Conservation (phyloP, 2,113 vertebrate species). For the Oostethus manadensis region DNA sequence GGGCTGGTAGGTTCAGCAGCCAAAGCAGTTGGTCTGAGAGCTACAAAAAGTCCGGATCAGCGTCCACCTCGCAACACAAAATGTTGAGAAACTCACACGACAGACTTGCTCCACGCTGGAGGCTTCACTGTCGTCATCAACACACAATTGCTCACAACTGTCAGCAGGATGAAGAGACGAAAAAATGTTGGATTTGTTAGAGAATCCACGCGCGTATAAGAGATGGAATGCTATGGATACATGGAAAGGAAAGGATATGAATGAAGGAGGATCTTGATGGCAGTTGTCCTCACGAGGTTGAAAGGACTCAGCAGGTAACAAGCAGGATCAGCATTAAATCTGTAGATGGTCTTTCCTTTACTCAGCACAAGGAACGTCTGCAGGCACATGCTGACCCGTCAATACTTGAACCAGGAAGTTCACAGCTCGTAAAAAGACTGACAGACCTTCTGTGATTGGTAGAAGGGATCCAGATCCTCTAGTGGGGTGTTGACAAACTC, state of each 20-base stretch:
- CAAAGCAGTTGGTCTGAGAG: too few species aligned
- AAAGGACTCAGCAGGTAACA: constrained; percentile 85
- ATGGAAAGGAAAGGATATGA: constrained; percentile 85
- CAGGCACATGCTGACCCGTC: constrained; percentile 17
- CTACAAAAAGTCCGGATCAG: too few species aligned
- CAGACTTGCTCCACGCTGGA: constrained; percentile 91
- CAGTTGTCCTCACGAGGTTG: constrained; percentile 67
- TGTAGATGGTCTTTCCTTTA: constrained; percentile 87
- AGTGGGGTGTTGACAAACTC: constrained; percentile 51
- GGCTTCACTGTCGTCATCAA: constrained; percentile 95
- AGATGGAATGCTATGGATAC: background rate
- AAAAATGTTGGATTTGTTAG: constrained; percentile 84
- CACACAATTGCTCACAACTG: constrained; percentile 92
- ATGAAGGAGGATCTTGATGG: constrained; percentile 90
- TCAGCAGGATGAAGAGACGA: constrained; percentile 96
- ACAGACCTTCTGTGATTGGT: constrained; percentile 56
- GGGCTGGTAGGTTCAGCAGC: too few species aligned
- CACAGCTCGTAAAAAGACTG: background rate
- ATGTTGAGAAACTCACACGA: constrained; percentile 78
- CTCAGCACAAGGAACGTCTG: constrained; percentile 93
- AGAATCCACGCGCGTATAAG: constrained; percentile 54
- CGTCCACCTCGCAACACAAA: too few species aligned
- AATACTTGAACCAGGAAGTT: too few species aligned
- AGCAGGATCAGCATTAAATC: constrained; percentile 85
- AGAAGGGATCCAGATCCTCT: constrained; percentile 64